Evolutionary conservation across 2,888 invertebrate species (phyloP), one percentile per base, ranked within the genome.

Genomic region (Ophioninae sp.): DNA sequence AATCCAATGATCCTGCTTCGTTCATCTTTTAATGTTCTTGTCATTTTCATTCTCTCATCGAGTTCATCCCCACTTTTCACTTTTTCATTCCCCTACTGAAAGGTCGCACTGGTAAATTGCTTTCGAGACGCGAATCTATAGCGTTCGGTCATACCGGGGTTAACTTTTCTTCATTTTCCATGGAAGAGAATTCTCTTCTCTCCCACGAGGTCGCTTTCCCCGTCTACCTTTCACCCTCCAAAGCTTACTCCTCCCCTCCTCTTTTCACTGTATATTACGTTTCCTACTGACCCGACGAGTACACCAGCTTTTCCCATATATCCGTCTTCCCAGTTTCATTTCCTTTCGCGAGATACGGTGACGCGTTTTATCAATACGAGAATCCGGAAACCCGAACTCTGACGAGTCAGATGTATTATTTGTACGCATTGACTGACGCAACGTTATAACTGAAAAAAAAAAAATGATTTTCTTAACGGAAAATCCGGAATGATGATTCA

Each of bases 41-140:
- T n/a, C n/a, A n/a, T n/a, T n/a, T n/a, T n/a, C n/a, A n/a, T n/a
- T n/a, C n/a, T n/a, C n/a, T n/a, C n/a, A n/a, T n/a, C n/a, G n/a
- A n/a, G n/a, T n/a, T n/a, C n/a, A n/a, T n/a, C n/a, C n/a, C n/a
- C n/a, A n/a, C n/a, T n/a, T n/a, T n/a, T n/a, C n/a, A n/a, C 37
- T 39, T 41, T 44, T 64, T 68, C 20, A 37, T 59, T 50, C 41
- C 39, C 30, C 62, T 62, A 62, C 30, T 23, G 41, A 41, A 41
- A n/a, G 69, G 62, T 59, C 74, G 64, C 65, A 39, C 37, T 56
- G 69, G 44, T 69, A 82, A 82, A 82, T 79, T 82, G 82, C 78
- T 70, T 74, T 65, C 79, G 57, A 79, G 82, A 82, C 68, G 56
- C 69, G 74, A 81, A 81, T 75, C 69, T 69, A 81, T 64, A 68